These are phyloP conservation scores for Leuciscus waleckii DNA, from an alignment of 2,797 vertebrate genomes.

Conservation along the genomic window DNA sequence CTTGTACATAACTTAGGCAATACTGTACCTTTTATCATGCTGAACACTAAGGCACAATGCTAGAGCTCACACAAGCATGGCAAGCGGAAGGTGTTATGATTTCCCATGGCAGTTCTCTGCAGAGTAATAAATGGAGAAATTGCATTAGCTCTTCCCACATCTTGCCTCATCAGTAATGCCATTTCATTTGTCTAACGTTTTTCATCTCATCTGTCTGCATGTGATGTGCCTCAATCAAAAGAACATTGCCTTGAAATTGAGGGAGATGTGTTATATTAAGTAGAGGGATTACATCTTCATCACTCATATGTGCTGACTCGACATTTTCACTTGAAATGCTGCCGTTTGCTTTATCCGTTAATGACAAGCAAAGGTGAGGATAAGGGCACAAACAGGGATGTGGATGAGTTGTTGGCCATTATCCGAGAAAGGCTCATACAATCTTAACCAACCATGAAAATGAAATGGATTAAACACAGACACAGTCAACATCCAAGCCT, in stretches of 20 bases:
- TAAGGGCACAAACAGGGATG: conserved; percentile 23
- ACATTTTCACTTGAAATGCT: conserved; percentile 41
- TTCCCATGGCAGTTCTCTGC: conserved; percentile 56
- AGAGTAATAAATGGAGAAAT: conserved; percentile 56
- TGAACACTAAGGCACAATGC: background rate
- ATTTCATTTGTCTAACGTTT: conserved; percentile 49
- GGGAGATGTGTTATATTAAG: conserved; percentile 45
- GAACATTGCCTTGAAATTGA: conserved; percentile 46
- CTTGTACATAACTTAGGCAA: no score
- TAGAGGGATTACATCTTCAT: conserved; percentile 45
- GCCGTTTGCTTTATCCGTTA: conserved; percentile 37
- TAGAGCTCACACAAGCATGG: background rate
- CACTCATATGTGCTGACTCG: conserved; percentile 22
- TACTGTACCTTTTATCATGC: background rate
- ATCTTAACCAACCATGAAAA: conserved; percentile 30
- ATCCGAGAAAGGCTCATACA: conserved; percentile 16
- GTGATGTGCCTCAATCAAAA: conserved; percentile 49
- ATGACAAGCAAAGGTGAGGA: conserved; percentile 49
- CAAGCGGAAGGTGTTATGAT: conserved; percentile 46
- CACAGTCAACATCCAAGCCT: conserved; percentile 1
- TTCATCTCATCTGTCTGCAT: conserved; percentile 43
- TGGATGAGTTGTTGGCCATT: conserved; percentile 20
- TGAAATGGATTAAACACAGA: conserved; percentile 53
- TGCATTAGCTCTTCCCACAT: conserved; percentile 51
- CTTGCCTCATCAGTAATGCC: conserved; percentile 42